Base-by-base conservation (phyloP, 2,797 vertebrate species). In the Paedocypris micromegethes region DNA sequence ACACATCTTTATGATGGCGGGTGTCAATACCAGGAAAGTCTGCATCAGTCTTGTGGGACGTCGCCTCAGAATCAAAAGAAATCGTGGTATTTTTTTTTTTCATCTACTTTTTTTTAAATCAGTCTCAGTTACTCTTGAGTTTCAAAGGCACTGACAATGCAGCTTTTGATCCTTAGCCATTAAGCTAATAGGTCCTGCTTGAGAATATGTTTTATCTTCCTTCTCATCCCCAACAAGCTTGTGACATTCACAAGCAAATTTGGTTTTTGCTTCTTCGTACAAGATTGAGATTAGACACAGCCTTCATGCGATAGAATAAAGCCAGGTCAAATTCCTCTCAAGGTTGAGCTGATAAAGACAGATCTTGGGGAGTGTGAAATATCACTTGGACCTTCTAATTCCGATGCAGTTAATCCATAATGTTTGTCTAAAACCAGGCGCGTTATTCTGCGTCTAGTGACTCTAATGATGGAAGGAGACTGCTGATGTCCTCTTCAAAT, bases 401-500 rank as follows among this genome's bases (percentile, higher is more conserved):
- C 50, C 8, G 23, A 48, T 64, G 9, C 1, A 38, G 45, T 64
- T 58, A 43, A 52, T 56, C 40, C 46, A 45, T 59, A n/a, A 51
- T 65, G 46, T 69, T 70, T 60, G 9, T 37, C 37, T 65, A 65
- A 60, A 58, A 70, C 66, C 63, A 70, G 52, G 39, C 50, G 47
- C 41, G 50, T 64, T 73, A 68, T 58, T 64, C 50, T 54, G 54
- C 37, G 48, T 58, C 49, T 47, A 48, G 40, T 46, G 23, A 48
- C 51, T 55, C 51, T 70, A 57, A 70, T 64, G 60, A 47, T 50
- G 44, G 40, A 70, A 57, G 40, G 53, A 57, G 56, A 57, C 40
- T 70, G 60, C 46, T 58, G 68, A 70, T 51, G 61, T 55, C 55
- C 66, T 54, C 50, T 55, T 69, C 42, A 65, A 69, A 65, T 74